Evolutionary conservation across 1,140 invertebrate species (phyloP).

Genomic region (Acromyrmex heyeri): DNA sequence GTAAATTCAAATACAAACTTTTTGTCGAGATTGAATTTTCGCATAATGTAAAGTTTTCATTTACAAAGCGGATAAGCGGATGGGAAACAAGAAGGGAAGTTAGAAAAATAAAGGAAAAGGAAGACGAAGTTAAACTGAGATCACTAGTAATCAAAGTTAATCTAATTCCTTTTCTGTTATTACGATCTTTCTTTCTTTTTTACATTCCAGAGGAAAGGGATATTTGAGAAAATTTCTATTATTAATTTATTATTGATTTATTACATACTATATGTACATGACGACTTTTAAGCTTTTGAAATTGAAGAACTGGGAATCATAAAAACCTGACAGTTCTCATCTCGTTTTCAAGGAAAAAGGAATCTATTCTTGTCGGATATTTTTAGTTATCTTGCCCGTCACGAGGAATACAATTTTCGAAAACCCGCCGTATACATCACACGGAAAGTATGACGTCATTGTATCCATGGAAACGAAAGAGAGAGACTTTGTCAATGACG

Average conservation of each 20-base stretch:
- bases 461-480: conserved; percentile 80
- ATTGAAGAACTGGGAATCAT: neutral
- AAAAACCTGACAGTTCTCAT: neutral
- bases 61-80: conserved; percentile 40
- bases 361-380: neutral
- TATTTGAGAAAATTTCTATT: conserved; percentile 2
- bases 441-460: conserved; percentile 76
- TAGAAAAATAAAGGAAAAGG: neutral
- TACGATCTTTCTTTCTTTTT: neutral
- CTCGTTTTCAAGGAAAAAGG: neutral
- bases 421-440: conserved; percentile 32
- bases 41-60: conserved; percentile 43
- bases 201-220: neutral
- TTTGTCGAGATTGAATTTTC: conserved; percentile 22
- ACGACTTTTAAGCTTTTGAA: neutral
- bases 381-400: neutral
- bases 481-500: conserved; percentile 73
- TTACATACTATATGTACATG: neutral
- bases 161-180: conserved; percentile 32
- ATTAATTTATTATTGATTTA: neutral
- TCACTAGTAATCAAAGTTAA: conserved; percentile 51
- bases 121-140: neutral
- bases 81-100: neutral
- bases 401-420: conserved; percentile 18
- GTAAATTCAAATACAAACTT: conserved; percentile 9